Conservation (phyloP, 2,888 invertebrate species). For the Neria commutata region DNA sequence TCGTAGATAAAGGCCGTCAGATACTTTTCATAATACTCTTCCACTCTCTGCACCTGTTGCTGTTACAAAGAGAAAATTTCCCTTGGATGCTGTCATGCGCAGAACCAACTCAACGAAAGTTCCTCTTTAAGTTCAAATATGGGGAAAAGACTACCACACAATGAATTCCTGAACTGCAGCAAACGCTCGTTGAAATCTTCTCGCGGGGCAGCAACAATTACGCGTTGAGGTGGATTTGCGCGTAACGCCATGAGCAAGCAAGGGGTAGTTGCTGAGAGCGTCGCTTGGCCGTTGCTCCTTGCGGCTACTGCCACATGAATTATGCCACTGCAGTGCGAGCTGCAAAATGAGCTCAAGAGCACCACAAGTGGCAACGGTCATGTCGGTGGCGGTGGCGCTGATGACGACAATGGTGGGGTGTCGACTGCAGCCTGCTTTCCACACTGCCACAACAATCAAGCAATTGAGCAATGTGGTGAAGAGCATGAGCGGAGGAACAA, state of each 20-base stretch:
- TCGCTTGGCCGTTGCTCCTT: conserved; percentile 2
- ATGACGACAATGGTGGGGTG: conserved; percentile 15
- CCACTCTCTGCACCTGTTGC: no score
- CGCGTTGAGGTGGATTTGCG: no score
- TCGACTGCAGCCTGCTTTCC: no score
- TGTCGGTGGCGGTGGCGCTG: no score
- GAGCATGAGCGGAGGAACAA: neutral
- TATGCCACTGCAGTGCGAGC: conserved; percentile 24
- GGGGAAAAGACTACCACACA: neutral
- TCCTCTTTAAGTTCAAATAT: neutral
- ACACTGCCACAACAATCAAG: conserved; percentile 19
- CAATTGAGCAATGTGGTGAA: neutral
- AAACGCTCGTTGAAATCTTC: no score
- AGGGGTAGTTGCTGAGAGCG: neutral
- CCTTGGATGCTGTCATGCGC: neutral
- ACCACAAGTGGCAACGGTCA: conserved; percentile 19
- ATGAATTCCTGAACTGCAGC: no score
- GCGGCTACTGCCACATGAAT: conserved; percentile 16
- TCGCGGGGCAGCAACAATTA: no score
- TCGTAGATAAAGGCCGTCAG: no score
- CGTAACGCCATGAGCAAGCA: no score
- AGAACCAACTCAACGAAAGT: conserved; percentile 8
- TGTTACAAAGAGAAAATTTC: neutral
- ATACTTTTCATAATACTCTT: no score
- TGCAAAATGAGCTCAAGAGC: conserved; percentile 22